Evolutionary conservation across 2,113 vertebrate genomes (phyloP), one percentile per base, ranked within the genome.

Genomic region (Ramphastos sulfuratus): DNA sequence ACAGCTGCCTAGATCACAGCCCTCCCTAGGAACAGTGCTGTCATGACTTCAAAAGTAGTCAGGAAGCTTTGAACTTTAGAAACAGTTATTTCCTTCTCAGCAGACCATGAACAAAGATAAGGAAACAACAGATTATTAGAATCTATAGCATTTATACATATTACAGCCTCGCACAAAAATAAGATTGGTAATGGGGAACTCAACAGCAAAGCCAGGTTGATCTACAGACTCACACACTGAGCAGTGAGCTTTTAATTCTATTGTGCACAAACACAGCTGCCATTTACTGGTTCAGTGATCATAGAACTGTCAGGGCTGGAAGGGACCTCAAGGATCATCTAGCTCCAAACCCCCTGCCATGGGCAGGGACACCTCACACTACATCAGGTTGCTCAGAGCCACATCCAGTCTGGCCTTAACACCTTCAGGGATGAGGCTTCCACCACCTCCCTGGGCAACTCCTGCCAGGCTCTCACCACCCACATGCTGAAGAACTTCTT

Each of bases 41-140:
- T 85, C 93, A 87, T 85, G 44, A 96, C 94, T 96, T 96, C 95
- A 94, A 83, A 96, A 94, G 93, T 94, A 94, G 64, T 65, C 64
- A 87, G 76, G 89, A 93, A 81, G 94, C 96, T 96, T 96, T 96
- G 95, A 96, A 96, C 85, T 92, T 92, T 93, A 85, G 89, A 94
- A 93, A 94, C 33, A 75, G 85, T 92, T 86, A 84, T 92, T 92
- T 91, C 44, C 31, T 92, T 90, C 71, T 86, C 84, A 15, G 12
- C 33, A 83, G 17, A 85, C 85, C 83, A 83, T 72, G 87, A 83
- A 87, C 75, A 85, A 87, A 89, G 67, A 85, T 92, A 92, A 92
- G 95, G 60, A 91, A 93, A 85, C 80, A 96, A 73, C 46, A 83
- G 67, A 81, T 90, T 95, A 82, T 80, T 85, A 80, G 35, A 56